These are phyloP conservation scores for Psammodynastes pulverulentus DNA, from an alignment of 2,113 vertebrate species.

Conservation along the genomic window DNA sequence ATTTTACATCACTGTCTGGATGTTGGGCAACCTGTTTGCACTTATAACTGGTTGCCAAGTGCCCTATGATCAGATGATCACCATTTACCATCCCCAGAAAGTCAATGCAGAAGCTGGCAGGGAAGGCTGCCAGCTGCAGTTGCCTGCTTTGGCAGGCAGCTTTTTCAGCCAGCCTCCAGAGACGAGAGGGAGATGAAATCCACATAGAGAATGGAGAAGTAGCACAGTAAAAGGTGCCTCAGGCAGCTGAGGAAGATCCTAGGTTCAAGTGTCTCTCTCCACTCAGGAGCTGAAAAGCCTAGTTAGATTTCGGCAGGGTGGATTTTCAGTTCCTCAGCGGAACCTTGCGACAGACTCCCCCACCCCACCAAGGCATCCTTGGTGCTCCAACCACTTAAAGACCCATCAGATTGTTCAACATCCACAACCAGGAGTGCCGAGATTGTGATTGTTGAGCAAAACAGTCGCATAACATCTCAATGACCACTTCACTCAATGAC, in stretches of 20 bases:
- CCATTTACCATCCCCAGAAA: neutral
- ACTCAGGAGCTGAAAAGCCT: neutral
- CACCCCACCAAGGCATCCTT: neutral
- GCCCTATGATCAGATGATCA: neutral
- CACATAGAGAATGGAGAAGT: neutral
- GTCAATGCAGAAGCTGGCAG: neutral
- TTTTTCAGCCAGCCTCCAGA: neutral
- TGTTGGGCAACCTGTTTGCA: neutral
- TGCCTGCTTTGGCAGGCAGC: neutral
- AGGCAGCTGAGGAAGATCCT: neutral
- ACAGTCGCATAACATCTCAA: neutral
- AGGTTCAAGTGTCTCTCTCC: neutral
- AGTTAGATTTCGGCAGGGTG: neutral
- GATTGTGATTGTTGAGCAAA: neutral
- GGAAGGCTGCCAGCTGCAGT: neutral
- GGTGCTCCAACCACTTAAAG: neutral
- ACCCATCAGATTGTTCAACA: neutral
- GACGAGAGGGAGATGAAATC: neutral
- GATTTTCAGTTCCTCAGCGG: neutral
- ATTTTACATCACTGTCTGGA: neutral
- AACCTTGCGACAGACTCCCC: neutral
- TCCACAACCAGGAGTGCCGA: neutral
- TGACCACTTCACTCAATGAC: neutral
- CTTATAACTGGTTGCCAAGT: neutral
- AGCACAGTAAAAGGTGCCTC: neutral